These are phyloP conservation scores for Pantherophis alleghaniensis DNA, from an alignment of 2,797 vertebrate genomes.

Conservation along the genomic window DNA sequence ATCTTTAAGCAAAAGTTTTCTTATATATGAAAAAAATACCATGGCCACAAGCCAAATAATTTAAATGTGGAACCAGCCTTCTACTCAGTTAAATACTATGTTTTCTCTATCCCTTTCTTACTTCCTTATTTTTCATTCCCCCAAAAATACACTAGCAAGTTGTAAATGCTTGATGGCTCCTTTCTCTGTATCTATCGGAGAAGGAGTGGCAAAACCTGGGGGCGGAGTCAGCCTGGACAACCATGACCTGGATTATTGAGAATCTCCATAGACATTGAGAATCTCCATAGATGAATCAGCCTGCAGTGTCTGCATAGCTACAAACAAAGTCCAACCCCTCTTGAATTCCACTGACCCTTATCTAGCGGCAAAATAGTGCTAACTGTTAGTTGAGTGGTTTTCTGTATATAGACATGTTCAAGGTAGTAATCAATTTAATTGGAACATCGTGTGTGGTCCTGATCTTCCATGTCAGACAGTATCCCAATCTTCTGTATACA, in stretches of 20 bases:
- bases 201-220: not conserved
- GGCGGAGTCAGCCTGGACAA: not conserved
- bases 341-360: not conserved
- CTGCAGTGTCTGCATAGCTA: not conserved
- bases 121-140: not conserved
- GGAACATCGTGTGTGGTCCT: not conserved
- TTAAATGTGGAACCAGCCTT: not conserved
- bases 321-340: not conserved
- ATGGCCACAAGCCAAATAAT: not conserved
- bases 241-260: not conserved
- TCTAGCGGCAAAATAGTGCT: not conserved
- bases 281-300: not conserved
- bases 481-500: not conserved
- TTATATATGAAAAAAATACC: not conserved
- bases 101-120: not conserved
- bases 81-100: not conserved
- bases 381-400: not conserved
- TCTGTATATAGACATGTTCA: not conserved
- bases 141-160: not conserved
- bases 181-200: not conserved
- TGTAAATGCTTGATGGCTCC: not conserved
- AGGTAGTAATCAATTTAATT: not conserved
- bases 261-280: not conserved
- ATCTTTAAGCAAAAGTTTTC: not conserved
- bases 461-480: not conserved